phyloP scores from a whole-genome alignment of 2,797 vertebrate genomes.

The Cephalopachus bancanus region DNA sequence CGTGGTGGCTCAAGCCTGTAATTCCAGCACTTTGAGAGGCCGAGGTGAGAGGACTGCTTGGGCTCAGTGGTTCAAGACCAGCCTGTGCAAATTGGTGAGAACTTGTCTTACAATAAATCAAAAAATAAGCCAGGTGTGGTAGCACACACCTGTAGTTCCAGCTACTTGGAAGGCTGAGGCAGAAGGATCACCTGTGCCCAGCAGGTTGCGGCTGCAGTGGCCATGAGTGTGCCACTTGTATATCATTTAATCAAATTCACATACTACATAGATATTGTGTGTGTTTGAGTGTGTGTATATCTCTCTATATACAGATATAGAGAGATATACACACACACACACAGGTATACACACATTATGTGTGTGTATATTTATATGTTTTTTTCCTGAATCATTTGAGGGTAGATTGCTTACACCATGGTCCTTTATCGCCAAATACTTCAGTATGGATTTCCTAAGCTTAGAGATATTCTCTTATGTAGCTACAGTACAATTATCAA shows the following conservation, averaged over 20 bases:
- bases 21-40: too few species aligned
- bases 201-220: too few species aligned
- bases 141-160: too few species aligned
- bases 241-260: conserved; percentile 16
- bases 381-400: conserved; percentile 18
- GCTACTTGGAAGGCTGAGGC: too few species aligned
- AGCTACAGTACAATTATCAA: neutral
- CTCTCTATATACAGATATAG: neutral
- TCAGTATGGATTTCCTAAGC: conserved; percentile 13
- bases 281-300: neutral
- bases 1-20: too few species aligned
- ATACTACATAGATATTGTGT: neutral
- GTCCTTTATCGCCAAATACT: conserved; percentile 16
- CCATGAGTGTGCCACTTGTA: neutral
- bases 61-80: too few species aligned
- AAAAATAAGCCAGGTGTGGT: too few species aligned
- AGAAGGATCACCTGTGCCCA: too few species aligned
- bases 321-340: neutral
- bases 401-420: conserved; percentile 2
- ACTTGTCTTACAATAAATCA: too few species aligned
- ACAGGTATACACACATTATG: neutral
- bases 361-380: neutral
- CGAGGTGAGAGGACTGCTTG: too few species aligned
- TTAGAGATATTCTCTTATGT: neutral
- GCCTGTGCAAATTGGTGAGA: too few species aligned